Evolutionary conservation across 2,888 invertebrate genomes (phyloP).

Genomic region (Mimachlamys varia): DNA sequence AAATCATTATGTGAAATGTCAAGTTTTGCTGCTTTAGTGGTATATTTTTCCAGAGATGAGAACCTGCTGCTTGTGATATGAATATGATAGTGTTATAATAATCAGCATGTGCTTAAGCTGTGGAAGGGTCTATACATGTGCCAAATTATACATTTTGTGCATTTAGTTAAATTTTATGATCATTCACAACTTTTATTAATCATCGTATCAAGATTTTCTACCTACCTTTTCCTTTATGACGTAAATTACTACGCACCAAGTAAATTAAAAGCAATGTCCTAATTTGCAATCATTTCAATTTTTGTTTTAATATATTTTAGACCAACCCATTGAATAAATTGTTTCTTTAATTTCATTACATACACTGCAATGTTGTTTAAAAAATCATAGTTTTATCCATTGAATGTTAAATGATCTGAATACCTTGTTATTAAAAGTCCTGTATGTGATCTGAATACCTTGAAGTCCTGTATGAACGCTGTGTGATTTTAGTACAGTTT

Average conservation of each 20-base stretch:
- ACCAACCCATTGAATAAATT: too few relatives aligned
- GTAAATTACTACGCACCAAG: neutral
- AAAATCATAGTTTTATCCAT: too few relatives aligned
- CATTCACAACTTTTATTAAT: neutral
- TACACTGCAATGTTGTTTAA: too few relatives aligned
- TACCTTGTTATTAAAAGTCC: too few relatives aligned
- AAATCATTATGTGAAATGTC: neutral
- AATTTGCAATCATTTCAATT: neutral
- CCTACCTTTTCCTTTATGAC: too few relatives aligned
- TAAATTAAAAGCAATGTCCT: neutral
- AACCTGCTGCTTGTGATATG: neutral
- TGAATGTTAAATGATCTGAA: too few relatives aligned
- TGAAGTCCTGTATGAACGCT: too few relatives aligned
- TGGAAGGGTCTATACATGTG: neutral
- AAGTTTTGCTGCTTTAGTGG: neutral
- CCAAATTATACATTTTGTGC: conserved; percentile 1
- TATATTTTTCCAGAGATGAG: neutral
- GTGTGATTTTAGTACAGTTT: too few relatives aligned
- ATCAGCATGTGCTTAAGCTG: neutral
- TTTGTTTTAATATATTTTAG: too few relatives aligned
- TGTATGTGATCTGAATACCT: too few relatives aligned
- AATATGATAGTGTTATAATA: neutral
- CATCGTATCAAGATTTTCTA: too few relatives aligned
- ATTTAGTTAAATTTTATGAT: neutral
- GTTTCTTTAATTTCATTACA: too few relatives aligned